Evolutionary conservation across 1,140 invertebrate species (phyloP), one percentile per base, ranked within the genome.

Genomic region (Maniola jurtina): DNA sequence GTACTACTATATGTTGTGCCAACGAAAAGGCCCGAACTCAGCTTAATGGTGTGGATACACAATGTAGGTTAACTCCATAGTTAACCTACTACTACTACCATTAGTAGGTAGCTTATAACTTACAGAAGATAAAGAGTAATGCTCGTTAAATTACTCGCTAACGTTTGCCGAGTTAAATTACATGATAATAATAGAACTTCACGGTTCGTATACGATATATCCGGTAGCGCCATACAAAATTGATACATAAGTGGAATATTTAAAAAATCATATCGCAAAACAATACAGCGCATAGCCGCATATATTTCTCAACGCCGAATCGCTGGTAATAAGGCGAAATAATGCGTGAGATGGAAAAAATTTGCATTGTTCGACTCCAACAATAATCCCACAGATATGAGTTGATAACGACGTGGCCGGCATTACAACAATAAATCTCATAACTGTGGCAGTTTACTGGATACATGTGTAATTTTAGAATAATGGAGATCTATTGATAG

Each of bases 271-370:
- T 54, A 61, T 38, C 16, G 35, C 62, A 59, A 72, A 57, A 70
- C 47, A 67, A 70, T 70, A 72, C 65, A 57, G 8, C 42, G 6
- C 54, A 54, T 63, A 55, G 52, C 5, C 42, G 6, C 54, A 54
- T 63, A 55, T 64, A 48, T 75, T 79, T 77, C 73, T 72, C 76
- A 77, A 77, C 70, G 57, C 67, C 64, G 61, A 76, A 76, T 61
- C 63, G 55, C 54, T 62, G 64, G 74, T 71, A 73, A 74, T 75
- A 68, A 71, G 61, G 59, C 65, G 65, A 76, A 74, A 75, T 75
- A 69, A 74, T 73, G 70, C 74, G 78, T 83, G 80, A 71, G 78
- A 80, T 35, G 66, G 68, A 75, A 78, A 81, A 79, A 80, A 75
- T 55, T 47, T 55, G 50, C 76, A 79, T 79, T 83, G 78, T 56